Base-by-base conservation (phyloP, 1,140 invertebrate species). In the Sipha flava region DNA sequence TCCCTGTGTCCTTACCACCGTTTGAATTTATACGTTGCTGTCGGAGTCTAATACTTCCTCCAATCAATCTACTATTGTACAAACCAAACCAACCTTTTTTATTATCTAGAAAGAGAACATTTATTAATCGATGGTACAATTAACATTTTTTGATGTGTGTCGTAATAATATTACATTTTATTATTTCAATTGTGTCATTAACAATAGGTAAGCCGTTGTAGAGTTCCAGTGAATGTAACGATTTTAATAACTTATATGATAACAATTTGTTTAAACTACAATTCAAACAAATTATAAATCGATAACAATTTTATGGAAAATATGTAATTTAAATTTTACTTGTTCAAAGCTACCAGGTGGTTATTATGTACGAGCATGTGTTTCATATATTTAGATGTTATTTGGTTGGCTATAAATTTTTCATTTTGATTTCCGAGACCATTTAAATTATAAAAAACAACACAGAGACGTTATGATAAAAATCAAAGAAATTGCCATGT, bases 31-130 rank as follows among this genome's bases (percentile, higher is more conserved):
- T 0, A 3, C 73, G 49, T 21, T 40, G 29, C 59, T 77, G 73
- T 26, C 23, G 14, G 12, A 77, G 23, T 26, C 52, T 23, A 7
- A 77, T 18, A 1, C 73, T 52, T 5, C 47, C 49, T 0, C 73
- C 73, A 12, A 77, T 43, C 7, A 77, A 16, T 43, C 52, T 57
- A 40, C 73, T 77, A 16, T 43, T 77, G 52, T 77, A 77, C 23
- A 77, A 26, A 26, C 49, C 52, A 26, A 77, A 59, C 73, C 73
- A 77, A 1, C 52, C 73, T 12, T 7, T 16, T 23, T 26, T 77
- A 9, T 59, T 3, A 12, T 77, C 73, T 77, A 18, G 1, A 23
- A 73, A 12, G n/a, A n/a, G n/a, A n/a, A n/a, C n/a, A n/a, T n/a
- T n/a, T n/a, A n/a, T 1, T 3, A 26, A 37, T 1, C 12, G 10